These are phyloP conservation scores for Hypsibius dujardini DNA, from an alignment of 1,140 invertebrate species.

Conservation along the genomic window DNA sequence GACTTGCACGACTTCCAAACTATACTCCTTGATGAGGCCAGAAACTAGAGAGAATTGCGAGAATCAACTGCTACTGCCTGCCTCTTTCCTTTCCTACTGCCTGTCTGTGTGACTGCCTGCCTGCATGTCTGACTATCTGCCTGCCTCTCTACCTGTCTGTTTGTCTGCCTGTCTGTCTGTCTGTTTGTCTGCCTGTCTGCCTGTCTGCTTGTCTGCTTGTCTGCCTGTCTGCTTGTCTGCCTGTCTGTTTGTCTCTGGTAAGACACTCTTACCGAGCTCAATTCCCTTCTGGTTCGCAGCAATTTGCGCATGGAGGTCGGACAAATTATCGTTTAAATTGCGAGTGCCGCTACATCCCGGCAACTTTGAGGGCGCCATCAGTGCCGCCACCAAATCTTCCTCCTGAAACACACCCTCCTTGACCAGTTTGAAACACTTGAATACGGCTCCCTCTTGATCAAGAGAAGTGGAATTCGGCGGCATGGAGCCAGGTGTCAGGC, in stretches of 20 bases:
- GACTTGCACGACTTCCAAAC: conserved; percentile 76
- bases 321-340: conserved; percentile 79
- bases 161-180: background rate
- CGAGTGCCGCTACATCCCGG: conserved; percentile 45
- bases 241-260: background rate
- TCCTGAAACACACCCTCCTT: conserved; percentile 49
- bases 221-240: background rate
- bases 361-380: conserved; percentile 54
- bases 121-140: background rate
- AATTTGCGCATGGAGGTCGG: conserved; percentile 88
- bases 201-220: background rate
- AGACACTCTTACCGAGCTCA: conserved; percentile 13
- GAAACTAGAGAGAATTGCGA: conserved; percentile 49
- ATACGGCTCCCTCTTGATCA: conserved; percentile 77
- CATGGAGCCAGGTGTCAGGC: conserved; percentile 94
- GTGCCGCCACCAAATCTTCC: conserved; percentile 47
- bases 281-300: conserved; percentile 79
- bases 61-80: conserved; percentile 41
- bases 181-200: conserved; percentile 31
- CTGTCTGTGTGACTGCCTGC: background rate
- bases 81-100: background rate
- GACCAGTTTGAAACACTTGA: conserved; percentile 82
- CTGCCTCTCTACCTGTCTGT: background rate
- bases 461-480: conserved; percentile 80
- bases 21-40: conserved; percentile 75